phyloP scores from a whole-genome alignment of 2,113 vertebrate species.

The Ia io region DNA sequence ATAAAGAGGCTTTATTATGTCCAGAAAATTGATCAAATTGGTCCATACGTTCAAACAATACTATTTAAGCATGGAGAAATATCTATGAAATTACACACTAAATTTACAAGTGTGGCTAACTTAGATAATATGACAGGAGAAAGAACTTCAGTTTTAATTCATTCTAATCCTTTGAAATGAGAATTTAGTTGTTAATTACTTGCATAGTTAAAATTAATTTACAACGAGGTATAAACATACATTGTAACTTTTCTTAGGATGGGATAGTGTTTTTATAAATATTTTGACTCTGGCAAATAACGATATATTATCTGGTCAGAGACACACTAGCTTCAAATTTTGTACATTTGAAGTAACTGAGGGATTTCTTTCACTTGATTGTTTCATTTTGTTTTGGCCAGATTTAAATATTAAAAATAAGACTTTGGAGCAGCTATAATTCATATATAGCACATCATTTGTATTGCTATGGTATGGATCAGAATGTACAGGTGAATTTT shows the following conservation, averaged over 20 bases:
- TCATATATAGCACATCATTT: neutral
- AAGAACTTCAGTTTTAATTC: neutral
- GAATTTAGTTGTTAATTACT: neutral
- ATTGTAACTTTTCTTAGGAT: neutral
- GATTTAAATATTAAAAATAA: slow-evolving; percentile 17
- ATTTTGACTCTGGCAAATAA: neutral
- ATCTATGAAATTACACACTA: neutral
- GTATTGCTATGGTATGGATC: neutral
- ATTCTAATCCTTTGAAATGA: neutral
- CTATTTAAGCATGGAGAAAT: neutral
- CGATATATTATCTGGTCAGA: neutral
- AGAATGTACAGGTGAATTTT: neutral
- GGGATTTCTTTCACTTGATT: neutral
- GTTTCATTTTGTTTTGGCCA: neutral
- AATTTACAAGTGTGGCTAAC: neutral
- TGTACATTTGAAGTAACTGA: neutral
- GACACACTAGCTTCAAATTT: neutral
- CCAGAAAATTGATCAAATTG: neutral
- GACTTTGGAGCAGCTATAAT: neutral
- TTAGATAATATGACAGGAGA: neutral
- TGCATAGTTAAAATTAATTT: slow-evolving; percentile 10
- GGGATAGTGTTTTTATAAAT: neutral
- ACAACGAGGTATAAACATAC: neutral
- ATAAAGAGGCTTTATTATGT: neutral
- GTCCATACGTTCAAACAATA: neutral